Evolutionary conservation across 1,140 invertebrate genomes (phyloP).

Genomic region (Musca domestica): DNA sequence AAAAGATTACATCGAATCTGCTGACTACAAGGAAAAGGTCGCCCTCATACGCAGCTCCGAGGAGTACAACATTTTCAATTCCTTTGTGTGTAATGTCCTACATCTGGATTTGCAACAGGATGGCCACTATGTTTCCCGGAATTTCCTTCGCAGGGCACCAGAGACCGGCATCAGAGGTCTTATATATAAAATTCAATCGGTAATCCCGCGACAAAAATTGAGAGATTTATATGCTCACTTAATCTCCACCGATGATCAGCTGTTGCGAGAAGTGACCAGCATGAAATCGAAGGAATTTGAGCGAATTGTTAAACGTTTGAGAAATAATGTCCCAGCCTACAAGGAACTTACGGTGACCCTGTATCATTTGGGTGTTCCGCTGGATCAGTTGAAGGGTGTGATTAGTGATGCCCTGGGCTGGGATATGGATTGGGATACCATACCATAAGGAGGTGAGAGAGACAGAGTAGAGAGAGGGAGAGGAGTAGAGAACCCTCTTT

Average conservation of each 20-base stretch:
- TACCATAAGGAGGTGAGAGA: not conserved
- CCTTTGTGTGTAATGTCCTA: conserved; percentile 7
- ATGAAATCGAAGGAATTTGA: conserved; percentile 5
- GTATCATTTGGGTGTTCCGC: not conserved
- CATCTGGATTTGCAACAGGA: conserved; percentile 4
- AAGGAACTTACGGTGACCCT: not conserved
- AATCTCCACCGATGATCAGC: not conserved
- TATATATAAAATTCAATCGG: not conserved
- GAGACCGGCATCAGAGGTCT: conserved; percentile 8
- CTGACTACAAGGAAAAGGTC: not conserved
- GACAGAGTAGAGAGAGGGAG: too few species aligned
- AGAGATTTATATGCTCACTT: conserved; percentile 2
- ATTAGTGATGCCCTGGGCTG: conserved; percentile 12
- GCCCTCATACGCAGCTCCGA: not conserved
- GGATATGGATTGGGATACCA: not conserved
- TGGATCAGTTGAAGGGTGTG: not conserved
- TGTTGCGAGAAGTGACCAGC: not conserved
- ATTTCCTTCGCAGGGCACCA: not conserved
- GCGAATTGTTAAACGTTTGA: not conserved
- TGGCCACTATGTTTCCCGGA: not conserved
- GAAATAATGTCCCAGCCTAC: conserved; percentile 4
- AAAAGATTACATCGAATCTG: not conserved
- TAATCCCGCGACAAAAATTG: not conserved
- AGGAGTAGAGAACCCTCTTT: too few species aligned
- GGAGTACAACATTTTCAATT: not conserved